These are phyloP conservation scores for Esox lucius DNA, from an alignment of 2,797 vertebrate genomes.

Conservation along the genomic window DNA sequence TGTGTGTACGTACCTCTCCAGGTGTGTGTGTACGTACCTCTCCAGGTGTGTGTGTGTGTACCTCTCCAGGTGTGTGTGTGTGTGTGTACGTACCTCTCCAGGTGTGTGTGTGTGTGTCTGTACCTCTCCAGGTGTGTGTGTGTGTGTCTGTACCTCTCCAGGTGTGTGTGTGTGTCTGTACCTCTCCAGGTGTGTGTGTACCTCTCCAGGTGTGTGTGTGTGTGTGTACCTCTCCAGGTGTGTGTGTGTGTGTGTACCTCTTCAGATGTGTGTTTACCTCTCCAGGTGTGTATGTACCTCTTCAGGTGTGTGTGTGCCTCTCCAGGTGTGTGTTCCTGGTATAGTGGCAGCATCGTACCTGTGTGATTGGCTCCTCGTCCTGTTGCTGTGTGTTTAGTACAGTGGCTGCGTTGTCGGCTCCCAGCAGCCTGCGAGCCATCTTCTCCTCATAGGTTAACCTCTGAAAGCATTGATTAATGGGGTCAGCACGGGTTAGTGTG, in stretches of 20 bases:
- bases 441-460: constrained; percentile 98
- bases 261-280: background rate
- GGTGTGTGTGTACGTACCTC: constrained; percentile 9
- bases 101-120: constrained; percentile 10
- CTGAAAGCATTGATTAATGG: constrained; percentile 78
- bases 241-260: background rate
- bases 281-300: constrained; percentile 12
- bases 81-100: constrained; percentile 16
- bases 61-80: background rate
- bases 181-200: background rate
- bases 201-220: constrained; percentile 20
- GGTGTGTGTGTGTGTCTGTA: background rate
- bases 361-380: constrained; percentile 84
- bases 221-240: constrained; percentile 17
- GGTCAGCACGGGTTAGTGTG: constrained; percentile 69
- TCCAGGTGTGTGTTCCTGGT: constrained; percentile 15
- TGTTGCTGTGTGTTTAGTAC: constrained; percentile 89
- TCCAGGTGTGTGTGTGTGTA: constrained; percentile 4
- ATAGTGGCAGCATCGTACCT: constrained; percentile 72
- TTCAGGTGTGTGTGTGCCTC: background rate
- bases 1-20: constrained; percentile 17
- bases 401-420: constrained; percentile 91
- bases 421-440: constrained; percentile 96
- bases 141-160: constrained; percentile 14
- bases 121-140: constrained; percentile 20